A percentile compares a stretch with the other conserved stretches of the same genome.
These are phyloP conservation scores for Lomographa bimaculata DNA, from an alignment of 2,888 invertebrate genomes.

Conservation along the genomic window DNA sequence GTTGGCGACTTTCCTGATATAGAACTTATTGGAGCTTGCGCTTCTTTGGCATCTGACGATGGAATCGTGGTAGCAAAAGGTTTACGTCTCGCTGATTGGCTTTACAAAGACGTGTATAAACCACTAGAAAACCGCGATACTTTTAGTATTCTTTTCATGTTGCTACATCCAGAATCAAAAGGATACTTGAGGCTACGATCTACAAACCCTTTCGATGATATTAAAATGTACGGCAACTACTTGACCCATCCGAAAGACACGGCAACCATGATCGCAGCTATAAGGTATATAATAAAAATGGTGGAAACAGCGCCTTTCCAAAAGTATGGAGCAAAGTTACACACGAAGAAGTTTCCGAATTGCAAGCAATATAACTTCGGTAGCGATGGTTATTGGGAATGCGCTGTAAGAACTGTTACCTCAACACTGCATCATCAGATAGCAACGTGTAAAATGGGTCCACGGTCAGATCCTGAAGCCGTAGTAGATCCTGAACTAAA, in stretches of 20 bases:
- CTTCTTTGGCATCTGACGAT: constrained; percentile 82
- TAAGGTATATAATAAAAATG: constrained; percentile 79
- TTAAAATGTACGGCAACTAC: constrained; percentile 89
- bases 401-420: constrained; percentile 83
- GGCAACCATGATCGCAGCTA: constrained; percentile 83
- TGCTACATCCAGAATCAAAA: constrained; percentile 85
- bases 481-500: constrained; percentile 86
- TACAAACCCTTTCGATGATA: constrained; percentile 85
- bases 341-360: constrained; percentile 79
- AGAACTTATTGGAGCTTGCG: constrained; percentile 84
- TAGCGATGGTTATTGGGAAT: constrained; percentile 87
- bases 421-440: constrained; percentile 87
- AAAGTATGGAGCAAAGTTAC: constrained; percentile 83
- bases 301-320: constrained; percentile 83
- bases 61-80: constrained; percentile 71
- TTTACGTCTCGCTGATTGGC: constrained; percentile 61
- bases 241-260: constrained; percentile 85
- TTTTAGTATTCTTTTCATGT: constrained; percentile 80
- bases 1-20: constrained; percentile 84
- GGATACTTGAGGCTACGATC: constrained; percentile 86
- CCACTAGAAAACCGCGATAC: constrained; percentile 67
- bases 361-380: constrained; percentile 79
- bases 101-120: constrained; percentile 66
- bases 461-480: constrained; percentile 77
- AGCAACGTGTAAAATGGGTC: constrained; percentile 88